Evolutionary conservation across 2,113 vertebrate genomes (phyloP).

Genomic region (Cepphus grylle): DNA sequence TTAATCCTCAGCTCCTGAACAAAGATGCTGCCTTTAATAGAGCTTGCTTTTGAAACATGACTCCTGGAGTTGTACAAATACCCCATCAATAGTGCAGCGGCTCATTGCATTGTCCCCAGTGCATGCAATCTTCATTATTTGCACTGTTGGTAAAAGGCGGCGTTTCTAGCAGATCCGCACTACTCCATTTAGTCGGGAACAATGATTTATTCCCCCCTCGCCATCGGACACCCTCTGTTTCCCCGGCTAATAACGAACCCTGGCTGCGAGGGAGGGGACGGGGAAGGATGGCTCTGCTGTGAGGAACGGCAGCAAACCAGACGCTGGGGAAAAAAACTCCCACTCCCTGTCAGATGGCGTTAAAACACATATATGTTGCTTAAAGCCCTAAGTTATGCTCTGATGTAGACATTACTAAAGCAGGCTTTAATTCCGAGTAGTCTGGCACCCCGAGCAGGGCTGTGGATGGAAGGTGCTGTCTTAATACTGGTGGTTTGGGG

Average conservation of each 20-base stretch:
- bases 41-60: constrained; percentile 60
- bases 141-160: constrained; percentile 75
- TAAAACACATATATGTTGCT: fast-evolving
- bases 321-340: neutral
- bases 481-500: neutral
- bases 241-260: constrained; percentile 58
- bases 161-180: constrained; percentile 63
- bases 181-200: constrained; percentile 75
- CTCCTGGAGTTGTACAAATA: constrained; percentile 68
- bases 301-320: neutral
- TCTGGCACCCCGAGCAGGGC: neutral
- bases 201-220: constrained; percentile 75
- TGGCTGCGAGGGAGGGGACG: neutral
- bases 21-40: constrained; percentile 55
- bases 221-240: constrained; percentile 68
- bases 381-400: neutral
- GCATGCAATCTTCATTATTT: constrained; percentile 77
- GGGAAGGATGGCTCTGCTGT: neutral
- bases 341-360: fast-evolving
- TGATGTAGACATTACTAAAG: neutral
- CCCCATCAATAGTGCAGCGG: constrained; percentile 66
- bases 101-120: constrained; percentile 75
- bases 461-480: neutral
- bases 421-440: neutral
- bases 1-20: constrained; percentile 59